These are phyloP conservation scores for Phyllotreta striolata DNA, from an alignment of 2,888 invertebrate genomes.

Conservation along the genomic window DNA sequence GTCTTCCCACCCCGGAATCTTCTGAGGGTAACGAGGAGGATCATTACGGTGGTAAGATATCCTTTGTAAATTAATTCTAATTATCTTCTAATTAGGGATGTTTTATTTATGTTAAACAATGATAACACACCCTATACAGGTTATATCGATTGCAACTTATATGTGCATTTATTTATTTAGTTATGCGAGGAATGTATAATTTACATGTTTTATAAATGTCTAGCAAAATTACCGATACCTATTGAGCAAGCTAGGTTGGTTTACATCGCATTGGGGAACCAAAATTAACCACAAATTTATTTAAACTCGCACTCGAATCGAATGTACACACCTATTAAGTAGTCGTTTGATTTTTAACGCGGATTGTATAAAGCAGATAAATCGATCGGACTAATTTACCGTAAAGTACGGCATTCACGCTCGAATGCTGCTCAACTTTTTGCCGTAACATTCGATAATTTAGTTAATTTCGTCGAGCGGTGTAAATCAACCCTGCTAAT, in stretches of 20 bases:
- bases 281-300: no score
- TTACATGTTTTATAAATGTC: neutral
- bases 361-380: no score
- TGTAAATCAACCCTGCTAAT: slow-evolving; percentile 60
- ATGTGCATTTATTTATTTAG: no score
- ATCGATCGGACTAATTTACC: no score
- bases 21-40: slow-evolving; percentile 76
- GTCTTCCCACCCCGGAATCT: slow-evolving; percentile 72
- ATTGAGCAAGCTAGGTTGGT: slow-evolving; percentile 52
- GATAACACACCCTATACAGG: slow-evolving; percentile 23
- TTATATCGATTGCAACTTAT: slow-evolving; percentile 5
- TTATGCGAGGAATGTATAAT: no score
- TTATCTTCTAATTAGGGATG: slow-evolving; percentile 1
- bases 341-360: no score
- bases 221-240: slow-evolving; percentile 35
- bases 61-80: neutral
- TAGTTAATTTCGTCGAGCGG: slow-evolving; percentile 24
- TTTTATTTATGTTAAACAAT: slow-evolving; percentile 29
- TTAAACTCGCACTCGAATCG: no score
- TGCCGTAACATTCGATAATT: slow-evolving; percentile 15
- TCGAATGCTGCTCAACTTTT: neutral
- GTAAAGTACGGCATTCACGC: no score
- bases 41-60: slow-evolving; percentile 71
- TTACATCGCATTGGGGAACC: slow-evolving; percentile 25
- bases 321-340: no score